Percentiles rank a stretch among this genome's conserved stretches.
Conservation (phyloP, 1,140 invertebrate genomes). For the Aphelenchoides fujianensis region DNA sequence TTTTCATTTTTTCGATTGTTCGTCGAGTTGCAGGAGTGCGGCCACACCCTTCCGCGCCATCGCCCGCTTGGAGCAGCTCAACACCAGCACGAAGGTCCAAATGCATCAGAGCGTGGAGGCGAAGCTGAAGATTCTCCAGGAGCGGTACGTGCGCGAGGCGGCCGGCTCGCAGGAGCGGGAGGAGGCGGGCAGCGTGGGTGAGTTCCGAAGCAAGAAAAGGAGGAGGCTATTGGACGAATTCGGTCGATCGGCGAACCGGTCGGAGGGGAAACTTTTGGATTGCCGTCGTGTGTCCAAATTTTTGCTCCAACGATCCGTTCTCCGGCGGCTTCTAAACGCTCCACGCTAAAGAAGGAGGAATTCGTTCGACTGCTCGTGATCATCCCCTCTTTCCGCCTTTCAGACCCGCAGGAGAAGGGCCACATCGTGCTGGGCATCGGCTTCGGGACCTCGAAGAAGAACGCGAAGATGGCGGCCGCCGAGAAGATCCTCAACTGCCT, state of each 20-base stretch:
- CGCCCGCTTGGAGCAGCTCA: slow-evolving; percentile 33
- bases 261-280: slow-evolving; percentile 4
- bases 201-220: slow-evolving; percentile 1
- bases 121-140: slow-evolving; percentile 23
- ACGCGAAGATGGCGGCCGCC: slow-evolving; percentile 45
- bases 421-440: slow-evolving; percentile 42
- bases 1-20: slow-evolving; percentile 13
- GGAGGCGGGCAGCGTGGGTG: not conserved
- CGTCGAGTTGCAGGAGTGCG: slow-evolving; percentile 31
- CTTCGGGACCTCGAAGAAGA: slow-evolving; percentile 44
- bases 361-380: too few species aligned
- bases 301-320: slow-evolving; percentile 1
- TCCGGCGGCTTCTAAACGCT: too few species aligned
- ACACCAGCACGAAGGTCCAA: slow-evolving; percentile 7
- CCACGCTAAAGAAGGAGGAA: too few species aligned
- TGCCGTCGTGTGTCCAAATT: slow-evolving; percentile 9
- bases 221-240: not conserved
- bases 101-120: slow-evolving; percentile 20
- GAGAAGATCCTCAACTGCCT: slow-evolving; percentile 34
- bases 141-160: slow-evolving; percentile 20
- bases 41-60: slow-evolving; percentile 43
- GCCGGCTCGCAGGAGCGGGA: too few species aligned
- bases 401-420: not conserved
- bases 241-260: not conserved
- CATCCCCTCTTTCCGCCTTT: too few species aligned